Base-by-base conservation (phyloP, 2,797 vertebrate species). In the Lepus oiostolus region DNA sequence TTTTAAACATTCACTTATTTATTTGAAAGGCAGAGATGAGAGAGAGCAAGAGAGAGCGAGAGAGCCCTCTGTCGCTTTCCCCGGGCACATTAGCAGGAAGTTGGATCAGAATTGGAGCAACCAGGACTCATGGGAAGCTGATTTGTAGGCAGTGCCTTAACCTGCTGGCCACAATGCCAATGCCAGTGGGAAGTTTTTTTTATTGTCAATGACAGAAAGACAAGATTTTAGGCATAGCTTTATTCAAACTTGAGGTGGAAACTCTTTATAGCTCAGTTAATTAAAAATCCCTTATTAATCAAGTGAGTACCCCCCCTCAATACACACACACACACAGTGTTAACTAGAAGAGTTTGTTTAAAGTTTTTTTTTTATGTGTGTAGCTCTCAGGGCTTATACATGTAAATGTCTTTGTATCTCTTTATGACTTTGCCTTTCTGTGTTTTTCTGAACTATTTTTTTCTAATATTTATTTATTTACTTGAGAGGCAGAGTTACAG, bases 211-310 rank as follows among this genome's bases (percentile, higher is more conserved):
- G 52, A 58, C 52, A 76, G 47, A 79, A 90, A 88, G 60, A 75
- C 35, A 72, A 85, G n/a, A 42, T 95, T 85, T 93, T 30, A 54
- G 86, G 28, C 85, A 72, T 60, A 84, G 52, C n/a, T 95, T 67
- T 87, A 21, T 74, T 96, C 35, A 83, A 42, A 70, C 32, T 72
- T 91, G 32, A 91, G 85, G 54, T 35, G 35, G 35, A 35, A 85
- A 81, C n/a, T 91, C 91, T 79, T 54, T 76, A 60, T 88, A 65
- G 70, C 32, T 91, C 12, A 50, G 65, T n/a, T 54, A 82, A 35
- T 85, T 90, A 4, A 28, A 62, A 80, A 14, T 50, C 85, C 62
- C 88, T 70, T 65, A 47, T 70, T 70, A 79, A 82, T 22, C 72
- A 77, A 42, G 50, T 65, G 32, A 82, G 70, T 10, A 50, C 21